Conservation (phyloP, 2,797 vertebrate species). For the Paratrypauchen microcephalus region DNA sequence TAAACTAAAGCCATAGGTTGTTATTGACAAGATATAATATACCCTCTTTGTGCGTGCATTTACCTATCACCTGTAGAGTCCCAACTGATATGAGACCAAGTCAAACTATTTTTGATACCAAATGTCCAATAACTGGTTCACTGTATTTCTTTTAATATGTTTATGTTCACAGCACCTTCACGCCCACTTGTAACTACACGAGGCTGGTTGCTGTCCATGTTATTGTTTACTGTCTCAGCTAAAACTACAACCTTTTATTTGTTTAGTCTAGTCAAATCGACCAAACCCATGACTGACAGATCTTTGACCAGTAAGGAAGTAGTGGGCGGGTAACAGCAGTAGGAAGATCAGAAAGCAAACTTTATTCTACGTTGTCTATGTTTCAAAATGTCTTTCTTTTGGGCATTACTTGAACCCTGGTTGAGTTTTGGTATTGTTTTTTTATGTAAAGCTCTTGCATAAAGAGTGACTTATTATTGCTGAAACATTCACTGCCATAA, state of each 20-base stretch:
- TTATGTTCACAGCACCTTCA: slow-evolving; percentile 56
- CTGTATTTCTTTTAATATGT: slow-evolving; percentile 55
- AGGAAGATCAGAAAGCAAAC: slow-evolving; percentile 46
- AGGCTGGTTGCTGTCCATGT: slow-evolving; percentile 53
- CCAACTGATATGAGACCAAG: slow-evolving; percentile 83
- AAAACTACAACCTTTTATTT: slow-evolving; percentile 72
- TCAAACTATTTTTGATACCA: slow-evolving; percentile 96
- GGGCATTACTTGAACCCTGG: slow-evolving; percentile 84
- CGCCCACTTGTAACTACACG: slow-evolving; percentile 49
- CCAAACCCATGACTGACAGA: slow-evolving; percentile 73
- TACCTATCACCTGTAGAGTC: slow-evolving; percentile 72
- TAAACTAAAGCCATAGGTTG: slow-evolving; percentile 88
- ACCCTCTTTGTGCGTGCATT: slow-evolving; percentile 82
- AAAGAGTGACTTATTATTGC: slow-evolving; percentile 85
- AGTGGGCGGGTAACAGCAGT: slow-evolving; percentile 53
- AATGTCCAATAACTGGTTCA: slow-evolving; percentile 81
- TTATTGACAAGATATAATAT: slow-evolving; percentile 64
- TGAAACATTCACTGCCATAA: slow-evolving; percentile 91
- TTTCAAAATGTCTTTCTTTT: slow-evolving; percentile 69
- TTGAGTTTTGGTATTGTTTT: slow-evolving; percentile 62
- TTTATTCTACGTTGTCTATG: slow-evolving; percentile 36
- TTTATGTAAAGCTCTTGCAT: slow-evolving; percentile 75
- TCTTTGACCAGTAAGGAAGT: slow-evolving; percentile 62
- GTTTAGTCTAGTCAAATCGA: slow-evolving; percentile 81
- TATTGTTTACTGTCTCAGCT: slow-evolving; percentile 81